Percentiles rank a stretch among this genome's conserved stretches.
These are phyloP conservation scores for Synanthedon tipuliformis DNA, from an alignment of 2,888 invertebrate species.

Conservation along the genomic window DNA sequence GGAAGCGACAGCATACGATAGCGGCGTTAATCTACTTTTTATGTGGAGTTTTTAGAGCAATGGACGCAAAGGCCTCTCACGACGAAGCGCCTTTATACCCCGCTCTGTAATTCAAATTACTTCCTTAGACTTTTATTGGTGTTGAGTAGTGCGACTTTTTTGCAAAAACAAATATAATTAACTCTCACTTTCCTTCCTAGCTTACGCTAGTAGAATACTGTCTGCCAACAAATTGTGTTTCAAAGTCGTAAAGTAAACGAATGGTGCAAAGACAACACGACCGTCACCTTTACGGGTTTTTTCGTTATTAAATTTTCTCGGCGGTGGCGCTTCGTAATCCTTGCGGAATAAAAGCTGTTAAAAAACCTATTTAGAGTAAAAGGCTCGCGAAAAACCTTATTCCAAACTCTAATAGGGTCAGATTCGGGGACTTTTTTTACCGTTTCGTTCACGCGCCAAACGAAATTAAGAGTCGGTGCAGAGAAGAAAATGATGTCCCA, in stretches of 20 bases:
- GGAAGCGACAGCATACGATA: neutral
- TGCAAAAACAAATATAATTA: neutral
- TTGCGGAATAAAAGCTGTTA: slow-evolving; percentile 1
- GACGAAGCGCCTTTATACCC: neutral
- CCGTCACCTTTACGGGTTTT: neutral
- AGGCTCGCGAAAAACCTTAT: neutral
- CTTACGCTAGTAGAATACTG: neutral
- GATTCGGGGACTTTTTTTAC: neutral
- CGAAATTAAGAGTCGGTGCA: neutral
- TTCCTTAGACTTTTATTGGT: neutral
- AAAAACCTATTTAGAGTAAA: slow-evolving; percentile 1
- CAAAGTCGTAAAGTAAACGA: neutral
- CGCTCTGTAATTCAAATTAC: neutral
- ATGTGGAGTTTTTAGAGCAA: neutral
- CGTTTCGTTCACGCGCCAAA: neutral
- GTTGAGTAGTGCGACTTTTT: neutral
- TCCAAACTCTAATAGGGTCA: neutral
- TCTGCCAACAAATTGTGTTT: neutral
- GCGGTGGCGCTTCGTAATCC: slow-evolving; percentile 1
- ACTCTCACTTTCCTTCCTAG: neutral
- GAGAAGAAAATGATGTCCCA: neutral
- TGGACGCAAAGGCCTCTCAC: neutral
- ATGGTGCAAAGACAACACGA: neutral
- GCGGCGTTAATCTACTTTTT: neutral
- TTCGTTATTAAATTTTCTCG: slow-evolving; percentile 1